A percentile compares a stretch with the other conserved stretches of the same genome.
phyloP scores from a whole-genome alignment of 2,888 invertebrate species.

The Syritta pipiens region DNA sequence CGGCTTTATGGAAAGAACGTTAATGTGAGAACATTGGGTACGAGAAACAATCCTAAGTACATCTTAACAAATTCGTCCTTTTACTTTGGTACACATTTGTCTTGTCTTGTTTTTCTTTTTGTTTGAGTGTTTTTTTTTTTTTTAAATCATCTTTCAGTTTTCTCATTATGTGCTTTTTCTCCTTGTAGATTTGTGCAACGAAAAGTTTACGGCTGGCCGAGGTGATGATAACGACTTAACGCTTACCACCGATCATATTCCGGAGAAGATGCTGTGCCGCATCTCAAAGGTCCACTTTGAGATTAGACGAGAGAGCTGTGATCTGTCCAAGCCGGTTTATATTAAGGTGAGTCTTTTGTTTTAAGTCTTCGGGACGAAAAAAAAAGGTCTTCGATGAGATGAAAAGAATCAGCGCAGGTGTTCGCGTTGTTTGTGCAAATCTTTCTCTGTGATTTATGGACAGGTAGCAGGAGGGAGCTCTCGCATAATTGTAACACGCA shows the following conservation, averaged over 20 bases:
- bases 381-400: neutral
- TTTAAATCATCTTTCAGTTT: neutral
- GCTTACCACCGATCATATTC: slow-evolving; percentile 76
- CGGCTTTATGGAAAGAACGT: slow-evolving; percentile 77
- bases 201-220: slow-evolving; percentile 80
- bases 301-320: slow-evolving; percentile 78
- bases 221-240: slow-evolving; percentile 78
- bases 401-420: neutral
- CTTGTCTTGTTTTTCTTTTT: neutral
- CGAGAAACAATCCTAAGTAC: slow-evolving; percentile 74
- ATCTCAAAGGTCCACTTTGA: slow-evolving; percentile 81
- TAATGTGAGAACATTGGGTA: slow-evolving; percentile 78
- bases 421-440: neutral
- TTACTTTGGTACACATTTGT: slow-evolving; percentile 75
- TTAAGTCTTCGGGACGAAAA: neutral
- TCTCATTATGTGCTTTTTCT: neutral
- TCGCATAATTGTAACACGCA: too few species aligned
- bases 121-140: neutral
- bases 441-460: neutral
- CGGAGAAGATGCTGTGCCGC: slow-evolving; percentile 75
- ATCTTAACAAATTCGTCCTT: slow-evolving; percentile 75
- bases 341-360: slow-evolving; percentile 73
- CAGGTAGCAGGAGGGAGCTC: too few species aligned
- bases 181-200: slow-evolving; percentile 78
- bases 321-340: slow-evolving; percentile 77